Conservation (phyloP, 2,113 vertebrate genomes). For the Epinephelus cyanopodus region DNA sequence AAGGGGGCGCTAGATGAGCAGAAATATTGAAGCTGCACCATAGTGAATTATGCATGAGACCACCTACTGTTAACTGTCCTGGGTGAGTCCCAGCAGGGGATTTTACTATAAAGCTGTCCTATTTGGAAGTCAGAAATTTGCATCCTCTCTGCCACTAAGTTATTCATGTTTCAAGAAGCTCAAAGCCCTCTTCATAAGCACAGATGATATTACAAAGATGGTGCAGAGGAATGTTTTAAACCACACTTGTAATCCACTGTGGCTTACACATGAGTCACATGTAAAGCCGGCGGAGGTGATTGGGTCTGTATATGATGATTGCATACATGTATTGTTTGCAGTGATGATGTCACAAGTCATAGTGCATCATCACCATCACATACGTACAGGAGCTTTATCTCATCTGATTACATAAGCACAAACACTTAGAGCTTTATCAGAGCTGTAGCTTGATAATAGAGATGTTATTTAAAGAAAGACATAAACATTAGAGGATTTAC, state of each 20-base stretch:
- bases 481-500: slow-evolving; percentile 29
- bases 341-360: slow-evolving; percentile 17
- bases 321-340: slow-evolving; percentile 17
- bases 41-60: slow-evolving; percentile 46
- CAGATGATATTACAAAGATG: background rate
- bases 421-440: background rate
- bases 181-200: background rate
- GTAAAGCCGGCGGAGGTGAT: slow-evolving; percentile 18
- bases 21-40: background rate
- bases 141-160: slow-evolving; percentile 41
- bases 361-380: background rate
- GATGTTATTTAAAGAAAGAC: background rate
- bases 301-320: background rate
- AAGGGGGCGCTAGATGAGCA: slow-evolving; percentile 54
- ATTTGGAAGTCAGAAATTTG: slow-evolving; percentile 42
- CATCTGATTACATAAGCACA: slow-evolving; percentile 28
- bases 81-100: slow-evolving; percentile 44
- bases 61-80: slow-evolving; percentile 49
- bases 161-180: slow-evolving; percentile 28
- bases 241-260: background rate
- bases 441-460: background rate
- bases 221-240: background rate
- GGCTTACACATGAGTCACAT: slow-evolving; percentile 10
- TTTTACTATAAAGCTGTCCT: slow-evolving; percentile 44
- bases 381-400: slow-evolving; percentile 6